Percentiles rank a stretch among this genome's conserved stretches.
These are phyloP conservation scores for Sarcophaga caerulescens DNA, from an alignment of 2,888 invertebrate species.

Conservation along the genomic window DNA sequence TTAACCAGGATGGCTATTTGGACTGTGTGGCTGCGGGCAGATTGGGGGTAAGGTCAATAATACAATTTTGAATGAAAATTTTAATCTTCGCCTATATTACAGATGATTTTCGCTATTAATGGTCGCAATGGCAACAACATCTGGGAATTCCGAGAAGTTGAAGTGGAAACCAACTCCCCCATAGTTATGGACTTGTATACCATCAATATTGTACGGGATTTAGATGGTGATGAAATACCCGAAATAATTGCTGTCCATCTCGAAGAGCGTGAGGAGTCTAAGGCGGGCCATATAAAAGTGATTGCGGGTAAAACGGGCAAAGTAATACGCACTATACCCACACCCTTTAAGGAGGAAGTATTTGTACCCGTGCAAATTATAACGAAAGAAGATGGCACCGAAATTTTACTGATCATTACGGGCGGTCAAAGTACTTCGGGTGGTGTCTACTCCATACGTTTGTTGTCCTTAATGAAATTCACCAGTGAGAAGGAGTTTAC, in stretches of 20 bases:
- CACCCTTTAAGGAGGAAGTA: slow-evolving; percentile 86
- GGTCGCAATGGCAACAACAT: slow-evolving; percentile 85
- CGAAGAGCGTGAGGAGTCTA: slow-evolving; percentile 82
- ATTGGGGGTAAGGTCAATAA: slow-evolving; percentile 84
- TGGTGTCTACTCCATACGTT: slow-evolving; percentile 85
- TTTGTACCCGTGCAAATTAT: slow-evolving; percentile 88
- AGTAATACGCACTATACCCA: slow-evolving; percentile 84
- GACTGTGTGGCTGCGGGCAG: slow-evolving; percentile 90
- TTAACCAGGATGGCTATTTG: slow-evolving; percentile 85
- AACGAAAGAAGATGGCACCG: slow-evolving; percentile 84
- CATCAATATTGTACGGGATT: slow-evolving; percentile 86
- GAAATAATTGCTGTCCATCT: slow-evolving; percentile 88
- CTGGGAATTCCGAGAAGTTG: slow-evolving; percentile 83
- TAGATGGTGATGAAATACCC: slow-evolving; percentile 86
- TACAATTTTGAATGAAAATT: background rate
- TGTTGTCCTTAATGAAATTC: slow-evolving; percentile 83
- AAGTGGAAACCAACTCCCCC: slow-evolving; percentile 81
- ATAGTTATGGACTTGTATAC: slow-evolving; percentile 85
- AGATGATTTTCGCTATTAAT: slow-evolving; percentile 85
- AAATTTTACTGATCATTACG: slow-evolving; percentile 86
- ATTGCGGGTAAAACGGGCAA: slow-evolving; percentile 87
- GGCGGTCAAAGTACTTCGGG: slow-evolving; percentile 88
- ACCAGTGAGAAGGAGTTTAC: slow-evolving; percentile 82
- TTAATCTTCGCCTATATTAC: background rate
- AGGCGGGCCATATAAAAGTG: slow-evolving; percentile 85